These are phyloP conservation scores for Tupaia chinensis DNA, from an alignment of 2,113 vertebrate species.

Conservation along the genomic window DNA sequence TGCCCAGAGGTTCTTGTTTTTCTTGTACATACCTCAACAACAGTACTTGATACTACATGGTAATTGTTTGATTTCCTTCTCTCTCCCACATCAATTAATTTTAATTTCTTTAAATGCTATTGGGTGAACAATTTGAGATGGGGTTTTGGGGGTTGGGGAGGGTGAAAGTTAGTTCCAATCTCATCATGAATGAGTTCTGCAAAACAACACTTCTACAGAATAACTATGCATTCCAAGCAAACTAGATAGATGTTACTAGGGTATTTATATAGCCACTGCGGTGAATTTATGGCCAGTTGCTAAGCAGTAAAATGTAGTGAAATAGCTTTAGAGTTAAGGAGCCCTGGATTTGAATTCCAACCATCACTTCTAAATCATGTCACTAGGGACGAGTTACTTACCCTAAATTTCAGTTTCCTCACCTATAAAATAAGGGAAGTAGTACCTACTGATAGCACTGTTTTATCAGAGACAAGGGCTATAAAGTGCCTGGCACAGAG, in stretches of 20 bases:
- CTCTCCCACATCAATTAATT: background rate
- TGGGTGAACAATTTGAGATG: background rate
- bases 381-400: background rate
- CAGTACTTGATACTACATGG: background rate
- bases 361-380: conserved; percentile 11
- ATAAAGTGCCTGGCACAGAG: background rate
- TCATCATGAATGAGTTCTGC: background rate
- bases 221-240: background rate
- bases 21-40: background rate
- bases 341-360: conserved; percentile 30
- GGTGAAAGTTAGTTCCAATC: background rate
- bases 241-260: background rate
- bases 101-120: background rate
- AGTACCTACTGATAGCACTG: background rate
- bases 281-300: background rate
- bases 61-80: background rate
- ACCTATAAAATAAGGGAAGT: conserved; percentile 27
- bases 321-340: background rate
- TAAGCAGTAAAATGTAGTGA: background rate
- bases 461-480: background rate
- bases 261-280: background rate
- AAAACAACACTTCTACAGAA: conserved; percentile 30
- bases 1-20: background rate
- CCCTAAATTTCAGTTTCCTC: conserved; percentile 29
- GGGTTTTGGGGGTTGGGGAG: background rate